Evolutionary conservation across 2,888 invertebrate species (phyloP).

Genomic region (Xestia c-nigrum): DNA sequence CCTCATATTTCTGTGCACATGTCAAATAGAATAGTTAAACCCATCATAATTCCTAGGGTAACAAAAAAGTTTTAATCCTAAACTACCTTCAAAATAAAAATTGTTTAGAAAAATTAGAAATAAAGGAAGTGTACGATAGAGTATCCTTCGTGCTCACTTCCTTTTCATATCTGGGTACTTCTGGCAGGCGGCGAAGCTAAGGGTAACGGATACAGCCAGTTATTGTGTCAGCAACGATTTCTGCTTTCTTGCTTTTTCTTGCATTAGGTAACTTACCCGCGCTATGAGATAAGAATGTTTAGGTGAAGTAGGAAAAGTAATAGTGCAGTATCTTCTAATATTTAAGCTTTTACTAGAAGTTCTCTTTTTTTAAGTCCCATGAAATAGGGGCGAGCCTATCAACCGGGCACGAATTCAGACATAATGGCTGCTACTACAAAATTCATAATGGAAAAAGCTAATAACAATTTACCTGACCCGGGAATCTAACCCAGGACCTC

Average conservation of each 20-base stretch:
- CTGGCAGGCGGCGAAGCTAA: constrained; percentile 67
- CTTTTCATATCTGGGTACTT: constrained; percentile 65
- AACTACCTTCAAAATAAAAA: constrained; percentile 16
- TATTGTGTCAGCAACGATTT: constrained; percentile 57
- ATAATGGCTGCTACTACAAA: too few species aligned
- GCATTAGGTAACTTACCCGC: constrained; percentile 17
- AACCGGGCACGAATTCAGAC: too few species aligned
- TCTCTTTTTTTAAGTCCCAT: too few species aligned
- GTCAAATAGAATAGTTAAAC: neutral
- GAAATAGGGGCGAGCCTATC: too few species aligned
- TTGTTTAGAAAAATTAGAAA: constrained; percentile 24
- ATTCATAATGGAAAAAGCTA: too few species aligned
- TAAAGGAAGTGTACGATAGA: constrained; percentile 23
- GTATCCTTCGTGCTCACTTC: constrained; percentile 42
- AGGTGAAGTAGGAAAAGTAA: neutral
- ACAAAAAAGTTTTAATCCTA: neutral
- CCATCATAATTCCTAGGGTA: neutral
- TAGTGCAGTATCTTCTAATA: neutral
- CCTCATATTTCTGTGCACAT: neutral
- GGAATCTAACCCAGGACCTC: too few species aligned
- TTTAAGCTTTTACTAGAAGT: neutral
- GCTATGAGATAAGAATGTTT: constrained; percentile 14
- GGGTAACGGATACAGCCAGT: constrained; percentile 62
- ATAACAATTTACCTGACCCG: too few species aligned
- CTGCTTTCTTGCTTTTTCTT: constrained; percentile 34